Percentiles rank a stretch among this genome's conserved stretches.
Evolutionary conservation across 2,113 vertebrate species (phyloP).

Genomic region (Pollachius pollachius): DNA sequence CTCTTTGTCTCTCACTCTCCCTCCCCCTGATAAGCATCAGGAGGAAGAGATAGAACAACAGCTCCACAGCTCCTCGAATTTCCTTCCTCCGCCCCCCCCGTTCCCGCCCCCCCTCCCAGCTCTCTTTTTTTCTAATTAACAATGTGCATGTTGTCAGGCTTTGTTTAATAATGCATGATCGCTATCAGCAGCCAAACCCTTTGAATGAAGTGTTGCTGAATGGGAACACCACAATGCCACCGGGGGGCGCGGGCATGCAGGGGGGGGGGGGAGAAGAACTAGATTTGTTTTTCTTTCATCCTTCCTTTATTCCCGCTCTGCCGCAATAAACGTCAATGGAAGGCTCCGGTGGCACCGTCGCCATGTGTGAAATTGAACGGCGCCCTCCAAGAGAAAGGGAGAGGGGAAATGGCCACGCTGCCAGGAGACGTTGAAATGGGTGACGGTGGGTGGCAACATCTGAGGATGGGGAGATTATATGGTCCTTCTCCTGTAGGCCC

Average conservation of each 20-base stretch:
- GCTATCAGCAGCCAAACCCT: conserved; percentile 70
- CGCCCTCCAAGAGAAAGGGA: too few relatives aligned
- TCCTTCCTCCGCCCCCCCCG: conserved; percentile 25
- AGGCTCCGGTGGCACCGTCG: too few relatives aligned
- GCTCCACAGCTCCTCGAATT: conserved; percentile 51
- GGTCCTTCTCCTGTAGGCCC: neutral
- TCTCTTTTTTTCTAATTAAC: conserved; percentile 67
- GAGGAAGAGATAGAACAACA: conserved; percentile 49
- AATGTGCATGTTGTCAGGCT: conserved; percentile 71
- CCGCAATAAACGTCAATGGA: too few relatives aligned
- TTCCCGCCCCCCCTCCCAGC: conserved; percentile 34
- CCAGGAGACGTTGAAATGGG: neutral
- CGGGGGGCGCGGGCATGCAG: conserved; percentile 6
- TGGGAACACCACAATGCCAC: conserved; percentile 69
- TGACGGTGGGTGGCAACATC: neutral
- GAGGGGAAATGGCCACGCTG: conserved; percentile 6
- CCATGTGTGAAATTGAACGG: too few relatives aligned
- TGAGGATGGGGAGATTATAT: neutral
- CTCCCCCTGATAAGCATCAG: conserved; percentile 66
- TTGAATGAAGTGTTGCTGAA: conserved; percentile 68
- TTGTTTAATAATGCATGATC: conserved; percentile 76
- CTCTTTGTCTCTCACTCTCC: neutral
- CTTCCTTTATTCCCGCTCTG: too few relatives aligned
- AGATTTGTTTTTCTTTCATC: too few relatives aligned
- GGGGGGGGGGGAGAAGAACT: neutral